Conservation (phyloP, 2,888 invertebrate genomes). For the Lacanobia wlatinum region DNA sequence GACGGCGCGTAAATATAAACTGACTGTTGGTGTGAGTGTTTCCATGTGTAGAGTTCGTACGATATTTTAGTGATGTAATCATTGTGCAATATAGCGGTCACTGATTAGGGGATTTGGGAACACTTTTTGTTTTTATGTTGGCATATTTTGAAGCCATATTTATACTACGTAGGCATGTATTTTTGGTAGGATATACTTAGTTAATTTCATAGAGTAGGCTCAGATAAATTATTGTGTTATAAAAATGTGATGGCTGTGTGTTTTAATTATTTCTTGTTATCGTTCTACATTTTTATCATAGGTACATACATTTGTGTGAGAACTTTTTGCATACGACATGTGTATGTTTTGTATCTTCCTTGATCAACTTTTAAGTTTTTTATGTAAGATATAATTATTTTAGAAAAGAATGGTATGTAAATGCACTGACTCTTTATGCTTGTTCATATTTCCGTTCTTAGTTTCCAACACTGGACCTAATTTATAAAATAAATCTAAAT, state of each 20-base stretch:
- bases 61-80: slow-evolving; percentile 5
- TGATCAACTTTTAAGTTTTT: not conserved
- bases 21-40: slow-evolving; percentile 60
- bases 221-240: too few species aligned
- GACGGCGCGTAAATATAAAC: slow-evolving; percentile 72
- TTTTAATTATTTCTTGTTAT: not conserved
- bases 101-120: not conserved
- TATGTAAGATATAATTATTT: not conserved
- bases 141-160: not conserved
- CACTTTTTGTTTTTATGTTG: not conserved
- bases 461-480: too few species aligned
- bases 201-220: not conserved
- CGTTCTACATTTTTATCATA: not conserved
- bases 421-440: too few species aligned
- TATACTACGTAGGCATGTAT: too few species aligned
- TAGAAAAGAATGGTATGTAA: too few species aligned
- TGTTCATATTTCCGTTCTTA: too few species aligned
- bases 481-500: too few species aligned
- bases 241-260: too few species aligned
- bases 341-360: not conserved
- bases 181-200: too few species aligned
- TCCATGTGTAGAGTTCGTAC: slow-evolving; percentile 49
- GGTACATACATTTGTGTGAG: not conserved
- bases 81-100: not conserved
- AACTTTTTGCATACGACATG: not conserved